Base-by-base conservation (phyloP, 2,113 vertebrate genomes). In the Lasiurus cinereus region DNA sequence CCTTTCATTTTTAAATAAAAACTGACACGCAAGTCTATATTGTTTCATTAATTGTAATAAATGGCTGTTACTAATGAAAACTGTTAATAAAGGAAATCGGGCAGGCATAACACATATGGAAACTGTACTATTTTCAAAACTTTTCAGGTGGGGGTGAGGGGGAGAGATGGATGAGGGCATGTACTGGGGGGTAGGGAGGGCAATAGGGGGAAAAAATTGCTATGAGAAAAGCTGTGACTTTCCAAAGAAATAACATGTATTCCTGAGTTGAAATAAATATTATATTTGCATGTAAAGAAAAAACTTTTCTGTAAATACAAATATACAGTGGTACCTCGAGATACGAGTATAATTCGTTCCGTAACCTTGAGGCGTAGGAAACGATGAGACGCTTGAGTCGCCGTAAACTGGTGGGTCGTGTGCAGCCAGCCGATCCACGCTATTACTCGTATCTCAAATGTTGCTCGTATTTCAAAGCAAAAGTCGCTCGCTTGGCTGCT, bases 1-100 rank as follows among this genome's bases (percentile, higher is more conserved):
- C 54, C 14, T 79, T 88, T 93, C 33, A 50, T 80, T 94, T 83
- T 62, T 73, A 66, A 27, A 6, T 59, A 87, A 83, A 66, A 88
- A 82, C 4, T 76, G 11, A 70, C 31, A 33, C 15, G 52, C 9
- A 52, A 72, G 62, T 39, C 52, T 33, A 5, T 73, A 80, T n/a
- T 87, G 14, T 52, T 73, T 88, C 18, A 39, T 39, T 73, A 52
- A 73, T 33, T 89, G 8, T 67, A 12, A 56, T n/a, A 48, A 64
- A 27, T 67, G 8, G 39, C 8, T 33, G 3, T 70, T 84, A 62
- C 15, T 77, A 67, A 84, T 50, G 33, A 73, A 31, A 85, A 54
- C 62, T 50, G 2, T 89, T 59, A 36, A 33, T 52, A 22, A 83
- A 62, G 48, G 33, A 74, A 66, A 21, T 2, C 3, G 2, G 22